These are phyloP conservation scores for Mesocentrotus franciscanus DNA, from an alignment of 53 echinoderm and acorn worm species.

Conservation along the genomic window DNA sequence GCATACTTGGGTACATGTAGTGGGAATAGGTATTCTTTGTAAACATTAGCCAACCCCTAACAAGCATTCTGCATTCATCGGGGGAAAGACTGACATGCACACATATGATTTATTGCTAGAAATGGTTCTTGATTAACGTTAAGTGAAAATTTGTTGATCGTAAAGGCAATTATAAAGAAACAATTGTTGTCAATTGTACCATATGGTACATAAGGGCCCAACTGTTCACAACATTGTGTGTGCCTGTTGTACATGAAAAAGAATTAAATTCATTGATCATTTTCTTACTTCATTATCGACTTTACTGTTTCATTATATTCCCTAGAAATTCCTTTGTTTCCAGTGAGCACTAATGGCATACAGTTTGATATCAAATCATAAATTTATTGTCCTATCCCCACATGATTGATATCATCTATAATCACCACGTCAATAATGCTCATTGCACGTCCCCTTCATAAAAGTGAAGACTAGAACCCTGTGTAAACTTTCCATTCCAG, in stretches of 20 bases:
- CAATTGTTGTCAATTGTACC: not conserved
- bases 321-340: not conserved
- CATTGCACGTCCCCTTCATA: constrained; percentile 12
- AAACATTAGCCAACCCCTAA: not conserved
- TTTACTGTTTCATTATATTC: not conserved
- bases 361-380: not conserved
- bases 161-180: not conserved
- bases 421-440: constrained; percentile 21
- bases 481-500: not conserved
- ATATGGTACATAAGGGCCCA: not conserved
- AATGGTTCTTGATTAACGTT: not conserved
- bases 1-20: no score
- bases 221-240: not conserved
- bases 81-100: not conserved
- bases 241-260: not conserved
- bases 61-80: not conserved
- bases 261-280: not conserved
- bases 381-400: not conserved
- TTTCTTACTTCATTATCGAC: not conserved
- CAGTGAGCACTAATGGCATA: not conserved
- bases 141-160: not conserved
- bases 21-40: not conserved
- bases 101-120: not conserved
- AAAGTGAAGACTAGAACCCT: not conserved
- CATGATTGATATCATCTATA: not conserved